phyloP scores from a whole-genome alignment of 2,888 invertebrate species.

The Catocala nupta region DNA sequence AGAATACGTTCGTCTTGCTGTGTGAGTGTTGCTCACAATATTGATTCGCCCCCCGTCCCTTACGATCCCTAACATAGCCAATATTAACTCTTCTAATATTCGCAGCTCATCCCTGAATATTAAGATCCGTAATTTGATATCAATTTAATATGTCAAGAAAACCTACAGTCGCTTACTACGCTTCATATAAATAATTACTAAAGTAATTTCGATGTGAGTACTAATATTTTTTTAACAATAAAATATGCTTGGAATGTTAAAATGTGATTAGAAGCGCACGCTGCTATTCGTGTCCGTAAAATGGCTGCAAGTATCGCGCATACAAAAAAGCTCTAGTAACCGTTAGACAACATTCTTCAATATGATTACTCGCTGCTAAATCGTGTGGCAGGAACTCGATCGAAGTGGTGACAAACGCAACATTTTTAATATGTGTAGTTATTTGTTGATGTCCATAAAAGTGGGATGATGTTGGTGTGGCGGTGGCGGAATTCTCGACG shows the following conservation, averaged over 20 bases:
- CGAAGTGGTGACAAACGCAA: slow-evolving; percentile 45
- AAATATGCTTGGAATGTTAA: no score
- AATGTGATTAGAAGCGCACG: no score
- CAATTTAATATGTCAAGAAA: not conserved
- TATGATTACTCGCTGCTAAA: slow-evolving; percentile 35
- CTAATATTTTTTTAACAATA: no score
- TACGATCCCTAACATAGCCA: slow-evolving; percentile 17
- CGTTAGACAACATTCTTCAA: slow-evolving; percentile 49
- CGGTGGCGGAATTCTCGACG: slow-evolving; percentile 50
- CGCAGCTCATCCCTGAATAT: slow-evolving; percentile 29
- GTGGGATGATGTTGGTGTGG: slow-evolving; percentile 45
- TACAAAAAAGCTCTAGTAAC: slow-evolving; percentile 31
- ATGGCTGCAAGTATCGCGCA: slow-evolving; percentile 21
- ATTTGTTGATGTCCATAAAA: slow-evolving; percentile 58
- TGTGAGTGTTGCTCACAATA: slow-evolving; percentile 16
- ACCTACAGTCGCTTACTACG: not conserved
- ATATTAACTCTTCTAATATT: slow-evolving; percentile 24
- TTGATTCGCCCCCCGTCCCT: slow-evolving; percentile 31
- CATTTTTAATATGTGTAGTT: slow-evolving; percentile 30
- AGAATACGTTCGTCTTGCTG: not conserved
- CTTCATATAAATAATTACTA: not conserved
- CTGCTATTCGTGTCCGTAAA: slow-evolving; percentile 9
- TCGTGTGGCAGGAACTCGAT: slow-evolving; percentile 44
- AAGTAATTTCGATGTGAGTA: not conserved
- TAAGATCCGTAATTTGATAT: slow-evolving; percentile 10